phyloP scores from a whole-genome alignment of 2,888 invertebrate species.

The Mythimna lalbum region DNA sequence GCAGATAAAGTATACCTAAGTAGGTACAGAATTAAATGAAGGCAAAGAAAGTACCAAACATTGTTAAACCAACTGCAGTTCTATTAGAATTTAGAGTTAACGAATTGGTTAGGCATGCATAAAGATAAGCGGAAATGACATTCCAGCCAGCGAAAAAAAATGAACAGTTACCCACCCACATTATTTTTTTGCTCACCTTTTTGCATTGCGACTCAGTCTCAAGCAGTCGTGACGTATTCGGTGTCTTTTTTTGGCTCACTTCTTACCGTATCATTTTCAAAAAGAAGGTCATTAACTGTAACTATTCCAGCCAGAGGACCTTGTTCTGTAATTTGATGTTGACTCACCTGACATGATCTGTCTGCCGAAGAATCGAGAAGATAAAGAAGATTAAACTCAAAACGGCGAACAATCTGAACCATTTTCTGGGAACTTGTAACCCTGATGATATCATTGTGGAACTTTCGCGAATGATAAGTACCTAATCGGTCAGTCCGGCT shows the following conservation, averaged over 20 bases:
- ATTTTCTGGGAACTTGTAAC: constrained; percentile 70
- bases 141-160: neutral
- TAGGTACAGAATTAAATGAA: neutral
- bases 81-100: neutral
- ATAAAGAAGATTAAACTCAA: constrained; percentile 68
- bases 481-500: constrained; percentile 43
- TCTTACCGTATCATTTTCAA: constrained; percentile 4
- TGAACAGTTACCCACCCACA: constrained; percentile 2
- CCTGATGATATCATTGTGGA: constrained; percentile 74
- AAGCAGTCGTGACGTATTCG: neutral
- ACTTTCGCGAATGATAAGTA: constrained; percentile 72
- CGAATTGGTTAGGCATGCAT: neutral
- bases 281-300: constrained; percentile 20
- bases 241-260: neutral
- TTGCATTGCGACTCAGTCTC: neutral
- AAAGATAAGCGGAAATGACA: neutral
- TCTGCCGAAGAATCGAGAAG: constrained; percentile 60
- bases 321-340: constrained; percentile 23
- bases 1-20: neutral
- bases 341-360: constrained; percentile 70
- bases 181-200: neutral
- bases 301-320: neutral
- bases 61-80: neutral
- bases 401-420: constrained; percentile 71
- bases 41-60: neutral